Percentiles rank a stretch among this genome's conserved stretches.
Evolutionary conservation across 2,888 invertebrate genomes (phyloP).

Genomic region (Eupeodes luniger): DNA sequence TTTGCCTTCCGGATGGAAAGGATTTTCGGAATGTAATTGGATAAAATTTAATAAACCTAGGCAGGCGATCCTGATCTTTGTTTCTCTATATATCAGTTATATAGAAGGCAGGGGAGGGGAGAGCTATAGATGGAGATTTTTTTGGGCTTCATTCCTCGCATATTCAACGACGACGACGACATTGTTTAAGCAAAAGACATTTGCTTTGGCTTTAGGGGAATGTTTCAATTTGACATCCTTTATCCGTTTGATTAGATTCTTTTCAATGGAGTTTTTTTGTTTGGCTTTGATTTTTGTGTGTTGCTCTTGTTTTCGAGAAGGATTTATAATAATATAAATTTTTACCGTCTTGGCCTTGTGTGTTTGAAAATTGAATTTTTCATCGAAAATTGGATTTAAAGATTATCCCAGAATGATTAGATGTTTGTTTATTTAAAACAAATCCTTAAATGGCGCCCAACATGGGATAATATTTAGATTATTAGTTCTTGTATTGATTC

Average conservation of each 20-base stretch:
- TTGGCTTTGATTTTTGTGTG: not conserved
- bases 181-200: slow-evolving; percentile 46
- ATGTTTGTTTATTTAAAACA: slow-evolving; percentile 55
- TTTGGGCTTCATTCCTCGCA: not conserved
- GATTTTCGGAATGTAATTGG: slow-evolving; percentile 74
- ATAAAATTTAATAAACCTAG: slow-evolving; percentile 72
- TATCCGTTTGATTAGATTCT: slow-evolving; percentile 70
- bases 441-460: slow-evolving; percentile 14
- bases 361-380: slow-evolving; percentile 50
- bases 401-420: slow-evolving; percentile 34
- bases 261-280: slow-evolving; percentile 19
- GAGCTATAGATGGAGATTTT: not conserved
- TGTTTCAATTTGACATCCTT: slow-evolving; percentile 71
- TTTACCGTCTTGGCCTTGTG: not conserved
- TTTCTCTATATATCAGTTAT: not conserved
- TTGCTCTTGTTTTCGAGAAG: slow-evolving; percentile 8
- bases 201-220: slow-evolving; percentile 53
- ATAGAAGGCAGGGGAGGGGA: not conserved
- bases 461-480: not conserved
- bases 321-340: not conserved
- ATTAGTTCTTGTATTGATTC: too few relatives aligned
- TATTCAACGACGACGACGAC: not conserved
- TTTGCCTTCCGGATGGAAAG: slow-evolving; percentile 65
- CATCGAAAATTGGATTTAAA: slow-evolving; percentile 41
- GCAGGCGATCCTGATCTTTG: slow-evolving; percentile 43